These are phyloP conservation scores for Diachasmimorpha longicaudata DNA, from an alignment of 1,140 invertebrate genomes.

Conservation along the genomic window DNA sequence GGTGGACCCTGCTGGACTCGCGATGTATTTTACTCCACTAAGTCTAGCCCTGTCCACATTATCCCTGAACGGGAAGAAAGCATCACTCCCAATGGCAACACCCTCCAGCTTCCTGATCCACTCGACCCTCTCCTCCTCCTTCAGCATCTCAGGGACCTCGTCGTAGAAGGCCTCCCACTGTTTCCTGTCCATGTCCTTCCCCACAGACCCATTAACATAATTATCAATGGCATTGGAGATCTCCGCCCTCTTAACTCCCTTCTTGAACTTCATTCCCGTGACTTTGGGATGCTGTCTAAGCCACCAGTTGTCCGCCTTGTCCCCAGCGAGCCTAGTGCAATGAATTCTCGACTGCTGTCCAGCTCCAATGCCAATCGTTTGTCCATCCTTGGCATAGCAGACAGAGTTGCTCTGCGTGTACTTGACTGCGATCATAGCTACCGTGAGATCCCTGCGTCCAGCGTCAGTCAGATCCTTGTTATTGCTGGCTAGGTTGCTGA, in stretches of 20 bases:
- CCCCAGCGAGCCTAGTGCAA: slow-evolving; percentile 94
- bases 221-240: slow-evolving; percentile 96
- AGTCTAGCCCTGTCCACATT: slow-evolving; percentile 93
- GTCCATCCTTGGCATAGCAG: slow-evolving; percentile 88
- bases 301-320: slow-evolving; percentile 99
- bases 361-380: slow-evolving; percentile 96
- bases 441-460: slow-evolving; percentile 89
- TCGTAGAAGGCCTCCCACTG: slow-evolving; percentile 79
- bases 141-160: slow-evolving; percentile 72
- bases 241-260: slow-evolving; percentile 88
- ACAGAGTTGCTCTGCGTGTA: slow-evolving; percentile 99
- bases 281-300: slow-evolving; percentile 92
- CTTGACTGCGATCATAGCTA: slow-evolving; percentile 95
- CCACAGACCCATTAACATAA: slow-evolving; percentile 89
- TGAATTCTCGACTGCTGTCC: slow-evolving; percentile 98
- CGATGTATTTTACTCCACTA: slow-evolving; percentile 93
- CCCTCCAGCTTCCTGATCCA: slow-evolving; percentile 83
- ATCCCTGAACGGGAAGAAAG: slow-evolving; percentile 98
- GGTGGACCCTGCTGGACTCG: slow-evolving; percentile 90
- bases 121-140: slow-evolving; percentile 73
- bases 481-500: slow-evolving; percentile 84
- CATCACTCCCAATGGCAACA: slow-evolving; percentile 96
- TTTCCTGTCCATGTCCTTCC: slow-evolving; percentile 71
- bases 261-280: slow-evolving; percentile 84
- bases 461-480: slow-evolving; percentile 73